Base-by-base conservation (phyloP, 1,140 invertebrate genomes). In the Tetramorium alpestre region DNA sequence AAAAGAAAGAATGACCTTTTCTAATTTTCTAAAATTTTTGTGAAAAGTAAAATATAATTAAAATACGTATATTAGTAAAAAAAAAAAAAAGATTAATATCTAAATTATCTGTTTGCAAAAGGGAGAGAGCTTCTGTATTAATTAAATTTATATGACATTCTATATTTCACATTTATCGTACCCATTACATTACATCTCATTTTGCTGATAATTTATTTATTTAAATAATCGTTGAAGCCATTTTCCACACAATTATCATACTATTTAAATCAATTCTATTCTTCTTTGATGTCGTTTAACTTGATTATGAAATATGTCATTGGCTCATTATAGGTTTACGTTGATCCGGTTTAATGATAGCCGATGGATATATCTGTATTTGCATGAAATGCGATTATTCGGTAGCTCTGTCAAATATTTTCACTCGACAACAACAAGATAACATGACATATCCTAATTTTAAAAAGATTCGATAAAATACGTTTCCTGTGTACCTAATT, bases 211-310 rank as follows among this genome's bases (percentile, higher is more conserved):
- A 81, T 81, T 58, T 81, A 58, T 38, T 70, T 81, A 70, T 81
- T 80, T 80, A 80, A 80, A 72, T 56, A 81, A 81, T 81, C 38
- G 49, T 41, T 72, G n/a, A 56, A 81, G 28, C 49, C 51, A 81
- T 81, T 72, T 81, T 70, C 78, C 64, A 70, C 25, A 38, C 65
- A 81, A 72, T 81, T 81, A 70, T 81, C 65, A 13, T 60, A 51
- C 33, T 41, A 81, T 81, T 81, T 72, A 81, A 72, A 72, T 72
- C 38, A 81, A 81, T 81, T 81, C 22, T 81, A 56, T 70, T 72
- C 78, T 81, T 81, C 49, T 81, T 81, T 81, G 38, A 81, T 81
- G 38, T 72, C 16, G 41, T 72, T 41, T 16, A 81, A 44, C 11
- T 3, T 44, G 49, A 49, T 69, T 16, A 81, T 81, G 18, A 81